A percentile compares a stretch with the other conserved stretches of the same genome.
These are phyloP conservation scores for Parnassius glacialis DNA, from an alignment of 2,888 invertebrate species.

Conservation along the genomic window DNA sequence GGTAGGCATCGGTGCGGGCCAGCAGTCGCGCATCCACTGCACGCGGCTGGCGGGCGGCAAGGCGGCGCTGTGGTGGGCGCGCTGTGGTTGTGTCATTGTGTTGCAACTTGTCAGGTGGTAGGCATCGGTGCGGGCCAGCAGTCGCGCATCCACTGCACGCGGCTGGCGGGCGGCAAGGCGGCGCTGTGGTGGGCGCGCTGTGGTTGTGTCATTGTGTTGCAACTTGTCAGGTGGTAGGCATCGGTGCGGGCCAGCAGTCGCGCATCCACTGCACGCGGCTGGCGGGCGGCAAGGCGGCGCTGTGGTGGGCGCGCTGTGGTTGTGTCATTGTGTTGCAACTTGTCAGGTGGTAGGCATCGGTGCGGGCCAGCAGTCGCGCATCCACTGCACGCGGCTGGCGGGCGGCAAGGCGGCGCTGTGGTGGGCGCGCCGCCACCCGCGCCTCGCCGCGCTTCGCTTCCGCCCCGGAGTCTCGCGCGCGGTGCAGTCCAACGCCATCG, in stretches of 20 bases:
- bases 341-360: slow-evolving; percentile 94
- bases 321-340: background rate
- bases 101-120: slow-evolving; percentile 81
- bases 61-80: slow-evolving; percentile 95
- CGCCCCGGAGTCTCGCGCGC: slow-evolving; percentile 92
- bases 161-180: slow-evolving; percentile 68
- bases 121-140: slow-evolving; percentile 99
- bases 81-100: slow-evolving; percentile 71
- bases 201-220: background rate
- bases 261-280: slow-evolving; percentile 98
- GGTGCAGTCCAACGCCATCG: slow-evolving; percentile 96
- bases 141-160: slow-evolving; percentile 98
- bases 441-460: slow-evolving; percentile 89
- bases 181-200: too few species aligned
- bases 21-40: slow-evolving; percentile 99
- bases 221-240: slow-evolving; percentile 88
- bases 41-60: slow-evolving; percentile 96
- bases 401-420: slow-evolving; percentile 94
- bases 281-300: too few species aligned
- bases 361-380: slow-evolving; percentile 99
- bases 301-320: background rate
- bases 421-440: slow-evolving; percentile 97
- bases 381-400: slow-evolving; percentile 96
- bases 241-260: slow-evolving; percentile 99
- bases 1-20: slow-evolving; percentile 99